These are phyloP conservation scores for Sitta europaea DNA, from an alignment of 2,113 vertebrate species.

Conservation along the genomic window DNA sequence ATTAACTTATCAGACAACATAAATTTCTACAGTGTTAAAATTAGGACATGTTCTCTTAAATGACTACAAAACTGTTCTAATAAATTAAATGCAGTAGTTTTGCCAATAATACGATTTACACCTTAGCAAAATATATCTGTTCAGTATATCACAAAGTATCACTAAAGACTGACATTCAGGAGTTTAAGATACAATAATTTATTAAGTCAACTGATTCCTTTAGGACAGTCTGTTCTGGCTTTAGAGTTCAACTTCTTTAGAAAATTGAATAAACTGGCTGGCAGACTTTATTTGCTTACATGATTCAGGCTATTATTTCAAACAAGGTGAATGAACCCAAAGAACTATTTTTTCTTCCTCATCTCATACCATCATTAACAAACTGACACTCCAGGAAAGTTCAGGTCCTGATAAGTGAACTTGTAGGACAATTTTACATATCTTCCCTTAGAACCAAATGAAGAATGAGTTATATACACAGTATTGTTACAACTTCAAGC, in stretches of 20 bases:
- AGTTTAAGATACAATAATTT: not conserved
- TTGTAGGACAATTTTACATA: not conserved
- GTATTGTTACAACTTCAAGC: not conserved
- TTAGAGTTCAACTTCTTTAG: not conserved
- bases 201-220: not conserved
- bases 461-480: not conserved
- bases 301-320: conserved; percentile 2
- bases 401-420: not conserved
- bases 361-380: not conserved
- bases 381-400: not conserved
- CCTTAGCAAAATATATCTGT: not conserved
- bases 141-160: not conserved
- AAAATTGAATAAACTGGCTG: conserved; percentile 21
- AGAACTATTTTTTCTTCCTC: not conserved
- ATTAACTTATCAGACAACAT: not conserved
- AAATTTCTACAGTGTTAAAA: not conserved
- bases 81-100: not conserved
- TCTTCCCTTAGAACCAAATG: not conserved
- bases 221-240: not conserved
- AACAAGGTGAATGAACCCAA: not conserved
- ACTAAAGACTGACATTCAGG: not conserved
- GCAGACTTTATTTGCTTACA: not conserved
- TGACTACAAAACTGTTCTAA: not conserved
- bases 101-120: not conserved
- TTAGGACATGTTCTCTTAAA: not conserved